Evolutionary conservation across 2,113 vertebrate species (phyloP).

Genomic region (Sterrhoptilus dennistouni): DNA sequence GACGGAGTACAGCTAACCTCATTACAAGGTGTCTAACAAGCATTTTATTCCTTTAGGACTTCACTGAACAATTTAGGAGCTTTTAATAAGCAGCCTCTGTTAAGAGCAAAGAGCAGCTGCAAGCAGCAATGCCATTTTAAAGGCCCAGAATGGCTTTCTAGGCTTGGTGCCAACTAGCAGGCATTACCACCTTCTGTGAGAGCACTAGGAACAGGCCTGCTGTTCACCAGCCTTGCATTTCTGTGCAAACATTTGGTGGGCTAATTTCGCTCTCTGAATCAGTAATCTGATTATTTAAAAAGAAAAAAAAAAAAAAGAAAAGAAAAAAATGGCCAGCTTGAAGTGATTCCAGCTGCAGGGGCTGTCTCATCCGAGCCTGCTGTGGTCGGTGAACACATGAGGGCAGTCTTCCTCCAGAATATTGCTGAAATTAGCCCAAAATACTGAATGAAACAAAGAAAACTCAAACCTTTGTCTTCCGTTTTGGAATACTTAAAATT

Average conservation of each 20-base stretch:
- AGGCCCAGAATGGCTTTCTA: slow-evolving; percentile 64
- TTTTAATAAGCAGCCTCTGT: slow-evolving; percentile 66
- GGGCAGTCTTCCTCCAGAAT: slow-evolving; percentile 70
- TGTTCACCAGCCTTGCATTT: slow-evolving; percentile 43
- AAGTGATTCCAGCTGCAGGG: background rate
- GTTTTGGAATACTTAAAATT: background rate
- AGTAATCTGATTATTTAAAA: background rate
- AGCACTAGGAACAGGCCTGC: slow-evolving; percentile 31
- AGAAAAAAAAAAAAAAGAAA: background rate
- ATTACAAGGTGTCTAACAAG: slow-evolving; percentile 56
- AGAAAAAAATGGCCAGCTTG: background rate
- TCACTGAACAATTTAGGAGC: slow-evolving; percentile 52
- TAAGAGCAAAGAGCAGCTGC: slow-evolving; percentile 61
- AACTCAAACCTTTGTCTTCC: slow-evolving; percentile 30
- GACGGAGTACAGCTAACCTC: slow-evolving; percentile 22
- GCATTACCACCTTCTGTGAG: slow-evolving; percentile 47
- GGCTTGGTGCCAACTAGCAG: slow-evolving; percentile 58
- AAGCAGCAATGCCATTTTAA: slow-evolving; percentile 42
- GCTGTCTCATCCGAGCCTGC: background rate
- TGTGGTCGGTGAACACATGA: slow-evolving; percentile 35
- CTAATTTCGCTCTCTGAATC: slow-evolving; percentile 35
- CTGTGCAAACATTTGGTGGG: slow-evolving; percentile 52
- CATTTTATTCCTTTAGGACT: slow-evolving; percentile 35
- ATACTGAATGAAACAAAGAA: slow-evolving; percentile 61
- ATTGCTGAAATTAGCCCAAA: background rate